Base-by-base conservation (phyloP, 2,797 vertebrate species). In the Limnodromus scolopaceus region DNA sequence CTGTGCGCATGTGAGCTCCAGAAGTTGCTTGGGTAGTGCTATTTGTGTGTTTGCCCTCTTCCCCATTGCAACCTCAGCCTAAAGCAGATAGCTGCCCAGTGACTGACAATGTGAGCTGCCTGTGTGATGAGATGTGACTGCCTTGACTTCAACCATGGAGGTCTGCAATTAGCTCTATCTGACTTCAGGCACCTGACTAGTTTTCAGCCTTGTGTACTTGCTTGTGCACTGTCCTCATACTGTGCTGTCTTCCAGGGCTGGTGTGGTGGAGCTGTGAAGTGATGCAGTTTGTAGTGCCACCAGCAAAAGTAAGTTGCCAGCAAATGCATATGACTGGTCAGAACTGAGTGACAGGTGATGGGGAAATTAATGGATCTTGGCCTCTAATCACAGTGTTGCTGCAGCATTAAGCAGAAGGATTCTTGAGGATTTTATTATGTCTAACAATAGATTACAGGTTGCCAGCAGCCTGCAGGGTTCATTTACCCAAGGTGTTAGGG, bases 141-240 rank as follows among this genome's bases (percentile, higher is more conserved):
- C 84, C 92, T 96, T 98, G 98, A 98, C 97, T 97, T 87, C 71
- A 82, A 30, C 68, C 11, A 2, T 98, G 98, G 98, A 97, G 96
- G 97, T 98, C 92, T 97, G 82, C 92, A 92, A 98, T 98, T 98
- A 98, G 98, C 98, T 98, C 98, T 98, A 98, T 94, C 98, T 98
- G 98, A 98, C 71, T 69, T 43, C 83, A 66, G 96, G 97, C 94
- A 34, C 74, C 27, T 86, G 74, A 14, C 19, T 38, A 28, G 19
- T 5, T 48, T 68, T 85, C 15, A 13, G 14, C 17, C 8, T 51
- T 0, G 1, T 10, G 5, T 27, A 11, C 24, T 51, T 63, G 12
- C 22, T 41, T 30, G 11, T 55, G 28, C 2, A 0, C 18, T 81
- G 3, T 60, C 5, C 60, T 97, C 11, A 95, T 19, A 1, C 11